phyloP scores from a whole-genome alignment of 2,113 vertebrate species.

The Coptodon bakossiorum region DNA sequence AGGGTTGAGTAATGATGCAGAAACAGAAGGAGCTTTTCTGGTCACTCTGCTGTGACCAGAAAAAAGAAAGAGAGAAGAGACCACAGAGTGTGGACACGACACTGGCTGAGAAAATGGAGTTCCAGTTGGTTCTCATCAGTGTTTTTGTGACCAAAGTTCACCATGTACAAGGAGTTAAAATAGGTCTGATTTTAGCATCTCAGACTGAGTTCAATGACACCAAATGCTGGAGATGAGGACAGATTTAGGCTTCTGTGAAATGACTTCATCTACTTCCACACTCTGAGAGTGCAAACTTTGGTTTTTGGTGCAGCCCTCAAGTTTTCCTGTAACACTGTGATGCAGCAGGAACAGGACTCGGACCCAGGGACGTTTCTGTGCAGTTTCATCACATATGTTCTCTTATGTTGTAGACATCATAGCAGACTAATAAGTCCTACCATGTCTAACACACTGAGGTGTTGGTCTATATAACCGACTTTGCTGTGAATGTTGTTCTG shows the following conservation, averaged over 20 bases:
- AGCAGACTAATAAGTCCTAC: neutral
- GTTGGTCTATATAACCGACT: rapidly evolving
- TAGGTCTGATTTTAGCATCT: neutral
- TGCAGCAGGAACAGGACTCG: rapidly evolving
- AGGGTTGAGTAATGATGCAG: neutral
- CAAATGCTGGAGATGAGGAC: neutral
- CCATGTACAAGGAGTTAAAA: rapidly evolving
- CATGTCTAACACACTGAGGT: rapidly evolving
- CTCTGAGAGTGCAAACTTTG: neutral
- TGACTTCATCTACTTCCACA: rapidly evolving
- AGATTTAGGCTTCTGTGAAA: neutral
- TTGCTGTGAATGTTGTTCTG: rapidly evolving
- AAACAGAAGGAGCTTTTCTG: neutral
- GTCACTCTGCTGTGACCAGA: neutral
- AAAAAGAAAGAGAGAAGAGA: neutral
- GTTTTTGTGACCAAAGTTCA: neutral
- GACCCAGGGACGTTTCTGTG: neutral
- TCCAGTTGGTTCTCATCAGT: neutral
- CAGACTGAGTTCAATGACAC: neutral
- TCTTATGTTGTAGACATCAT: neutral
- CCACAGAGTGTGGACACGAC: neutral
- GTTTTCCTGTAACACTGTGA: neutral
- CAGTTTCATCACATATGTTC: neutral
- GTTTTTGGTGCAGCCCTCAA: neutral
- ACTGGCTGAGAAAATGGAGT: neutral